Conservation (phyloP, 2,113 vertebrate species). For the Anas platyrhynchos region DNA sequence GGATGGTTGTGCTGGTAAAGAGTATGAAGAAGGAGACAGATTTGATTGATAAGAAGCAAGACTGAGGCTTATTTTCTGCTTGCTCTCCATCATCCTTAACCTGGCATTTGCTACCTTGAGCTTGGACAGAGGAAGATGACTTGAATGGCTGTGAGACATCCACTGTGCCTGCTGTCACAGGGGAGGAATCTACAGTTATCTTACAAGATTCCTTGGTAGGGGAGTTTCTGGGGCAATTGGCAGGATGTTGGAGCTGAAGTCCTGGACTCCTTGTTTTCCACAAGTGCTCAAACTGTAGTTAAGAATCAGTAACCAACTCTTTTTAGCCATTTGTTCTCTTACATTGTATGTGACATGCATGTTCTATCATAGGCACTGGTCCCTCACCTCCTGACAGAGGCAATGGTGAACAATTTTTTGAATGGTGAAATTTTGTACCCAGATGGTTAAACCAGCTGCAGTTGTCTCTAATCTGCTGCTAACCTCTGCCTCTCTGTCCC, state of each 20-base stretch:
- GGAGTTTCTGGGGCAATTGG: too few relatives aligned
- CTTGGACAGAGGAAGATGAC: too few relatives aligned
- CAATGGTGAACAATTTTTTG: background rate
- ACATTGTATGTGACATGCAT: fast-evolving
- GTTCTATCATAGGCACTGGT: background rate
- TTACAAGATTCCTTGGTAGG: too few relatives aligned
- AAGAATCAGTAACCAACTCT: background rate
- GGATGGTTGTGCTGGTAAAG: background rate
- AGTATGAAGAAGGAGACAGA: background rate
- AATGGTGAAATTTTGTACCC: background rate
- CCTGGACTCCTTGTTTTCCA: too few relatives aligned
- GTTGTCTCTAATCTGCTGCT: background rate
- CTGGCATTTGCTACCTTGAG: fast-evolving
- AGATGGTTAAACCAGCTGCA: background rate
- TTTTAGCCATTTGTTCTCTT: too few relatives aligned
- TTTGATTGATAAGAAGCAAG: background rate
- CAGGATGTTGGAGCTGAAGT: fast-evolving
- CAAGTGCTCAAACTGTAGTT: background rate
- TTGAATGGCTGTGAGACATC: background rate
- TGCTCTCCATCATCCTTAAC: background rate
- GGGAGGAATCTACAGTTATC: background rate
- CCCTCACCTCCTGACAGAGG: background rate
- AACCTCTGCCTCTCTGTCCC: background rate
- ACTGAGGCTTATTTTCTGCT: background rate
- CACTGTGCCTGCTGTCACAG: fast-evolving